Percentiles rank a stretch among this genome's conserved stretches.
Evolutionary conservation across 64 coral and sea anemone species (phyloP).

Genomic region (Catalaphyllia jardinei): DNA sequence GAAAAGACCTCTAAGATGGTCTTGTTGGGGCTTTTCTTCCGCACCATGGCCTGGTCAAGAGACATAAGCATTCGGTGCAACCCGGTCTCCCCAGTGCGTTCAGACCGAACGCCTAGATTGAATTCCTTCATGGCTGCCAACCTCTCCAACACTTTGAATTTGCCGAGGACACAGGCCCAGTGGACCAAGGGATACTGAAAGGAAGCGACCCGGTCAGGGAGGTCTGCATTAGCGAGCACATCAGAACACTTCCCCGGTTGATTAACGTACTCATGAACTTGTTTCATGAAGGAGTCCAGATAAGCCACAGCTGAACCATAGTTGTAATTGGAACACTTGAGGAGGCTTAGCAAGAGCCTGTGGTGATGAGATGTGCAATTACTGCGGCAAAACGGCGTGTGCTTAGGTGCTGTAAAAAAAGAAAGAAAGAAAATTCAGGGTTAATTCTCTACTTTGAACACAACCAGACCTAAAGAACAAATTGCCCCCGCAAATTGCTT

Average conservation of each 20-base stretch:
- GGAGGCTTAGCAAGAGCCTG: background rate
- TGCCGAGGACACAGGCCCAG: conserved; percentile 34
- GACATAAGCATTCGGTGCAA: conserved; percentile 32
- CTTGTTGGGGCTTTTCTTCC: background rate
- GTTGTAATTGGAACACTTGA: conserved; percentile 21
- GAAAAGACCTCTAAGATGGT: conserved; percentile 21
- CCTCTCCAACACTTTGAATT: conserved; percentile 17
- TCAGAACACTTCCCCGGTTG: conserved; percentile 9
- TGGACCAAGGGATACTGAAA: conserved; percentile 36
- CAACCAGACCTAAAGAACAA: no score
- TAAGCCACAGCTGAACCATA: background rate
- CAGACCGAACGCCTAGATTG: conserved; percentile 22
- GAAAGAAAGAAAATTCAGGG: background rate
- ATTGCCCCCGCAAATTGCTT: no score
- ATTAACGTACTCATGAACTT: conserved; percentile 16
- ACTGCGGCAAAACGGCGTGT: conserved; percentile 13
- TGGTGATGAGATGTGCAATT: background rate
- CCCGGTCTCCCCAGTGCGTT: conserved; percentile 21
- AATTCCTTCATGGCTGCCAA: conserved; percentile 32
- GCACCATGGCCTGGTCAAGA: conserved; percentile 10
- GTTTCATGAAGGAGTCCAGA: conserved; percentile 9
- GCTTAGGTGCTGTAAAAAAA: background rate
- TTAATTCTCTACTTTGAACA: no score
- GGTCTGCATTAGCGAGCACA: background rate
- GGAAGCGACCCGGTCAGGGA: conserved; percentile 2